A percentile compares a stretch with the other conserved stretches of the same genome.
Evolutionary conservation across 1,140 invertebrate species (phyloP).

Genomic region (Lysiphlebus fabarum): DNA sequence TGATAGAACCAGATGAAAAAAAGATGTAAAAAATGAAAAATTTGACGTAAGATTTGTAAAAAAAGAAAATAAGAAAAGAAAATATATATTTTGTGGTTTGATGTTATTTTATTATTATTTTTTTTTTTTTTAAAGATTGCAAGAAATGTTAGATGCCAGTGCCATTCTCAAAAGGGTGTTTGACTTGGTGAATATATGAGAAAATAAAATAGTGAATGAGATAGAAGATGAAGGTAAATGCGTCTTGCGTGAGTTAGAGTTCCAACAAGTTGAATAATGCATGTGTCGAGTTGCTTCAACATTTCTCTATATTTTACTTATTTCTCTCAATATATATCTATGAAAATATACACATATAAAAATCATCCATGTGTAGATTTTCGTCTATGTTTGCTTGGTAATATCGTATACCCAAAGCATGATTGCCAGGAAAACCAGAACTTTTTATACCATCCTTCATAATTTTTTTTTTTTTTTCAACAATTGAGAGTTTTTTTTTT

Average conservation of each 20-base stretch:
- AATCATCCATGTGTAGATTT: constrained; percentile 34
- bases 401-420: constrained; percentile 34
- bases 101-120: too few species aligned
- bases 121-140: too few species aligned
- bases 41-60: too few species aligned
- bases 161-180: not conserved
- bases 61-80: too few species aligned
- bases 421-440: too few species aligned
- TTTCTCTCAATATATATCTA: constrained; percentile 17
- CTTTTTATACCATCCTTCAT: too few species aligned
- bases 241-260: constrained; percentile 51
- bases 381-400: constrained; percentile 46
- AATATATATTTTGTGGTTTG: too few species aligned
- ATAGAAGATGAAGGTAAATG: constrained; percentile 33
- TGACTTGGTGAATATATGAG: not conserved
- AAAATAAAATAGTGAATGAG: not conserved
- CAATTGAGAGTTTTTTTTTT: not conserved
- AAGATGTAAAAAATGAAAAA: too few species aligned
- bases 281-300: constrained; percentile 39
- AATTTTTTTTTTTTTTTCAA: too few species aligned
- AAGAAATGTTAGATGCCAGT: not conserved
- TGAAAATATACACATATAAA: not conserved
- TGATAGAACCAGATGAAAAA: too few species aligned
- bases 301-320: constrained; percentile 36
- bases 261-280: constrained; percentile 48